Evolutionary conservation across 2,113 vertebrate species (phyloP), one percentile per base, ranked within the genome.

Genomic region (Mesembrinibis cayennensis): DNA sequence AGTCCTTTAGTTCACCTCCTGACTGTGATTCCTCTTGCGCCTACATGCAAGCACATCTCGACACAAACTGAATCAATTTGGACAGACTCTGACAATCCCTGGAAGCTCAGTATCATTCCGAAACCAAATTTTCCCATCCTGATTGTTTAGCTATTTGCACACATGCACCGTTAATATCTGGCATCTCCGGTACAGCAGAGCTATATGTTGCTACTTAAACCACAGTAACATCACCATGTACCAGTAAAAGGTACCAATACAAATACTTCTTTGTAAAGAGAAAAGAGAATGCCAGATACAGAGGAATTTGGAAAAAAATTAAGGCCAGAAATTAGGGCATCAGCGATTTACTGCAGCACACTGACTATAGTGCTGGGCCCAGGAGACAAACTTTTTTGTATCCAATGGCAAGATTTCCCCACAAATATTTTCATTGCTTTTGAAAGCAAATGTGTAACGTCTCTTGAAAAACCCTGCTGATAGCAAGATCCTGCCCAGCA

Each of bases 401-500:
- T 44, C 62, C 80, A 95, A 40, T n/a, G 65, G 69, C 52, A 82
- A 93, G 74, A 97, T 82, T 93, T 96, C 82, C 94, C 85, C 89
- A 66, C 87, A 95, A 96, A 97, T 93, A 71, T 70, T 73, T 95
- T 87, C 91, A 95, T 76, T 19, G 67, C 47, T 97, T 98, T 95
- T 97, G 59, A 97, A 97, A 96, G 82, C 17, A 73, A 93, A 97
- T 44, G n/a, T 62, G 18, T 58, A 77, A 94, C 21, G 86, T 90
- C 47, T 84, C 92, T 90, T 94, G 93, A 95, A 97, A 92, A 96
- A 86, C 89, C 79, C 92, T 5, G 29, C 74, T 93, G 97, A 97
- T 45, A 96, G 90, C 94, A 97, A 97, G 93, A 95, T 93, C 96
- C 96, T 95, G 92, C 91, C 94, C 94, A 73, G 96, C 53, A 96